Conservation (phyloP, 2,113 vertebrate genomes). For the Morone saxatilis region DNA sequence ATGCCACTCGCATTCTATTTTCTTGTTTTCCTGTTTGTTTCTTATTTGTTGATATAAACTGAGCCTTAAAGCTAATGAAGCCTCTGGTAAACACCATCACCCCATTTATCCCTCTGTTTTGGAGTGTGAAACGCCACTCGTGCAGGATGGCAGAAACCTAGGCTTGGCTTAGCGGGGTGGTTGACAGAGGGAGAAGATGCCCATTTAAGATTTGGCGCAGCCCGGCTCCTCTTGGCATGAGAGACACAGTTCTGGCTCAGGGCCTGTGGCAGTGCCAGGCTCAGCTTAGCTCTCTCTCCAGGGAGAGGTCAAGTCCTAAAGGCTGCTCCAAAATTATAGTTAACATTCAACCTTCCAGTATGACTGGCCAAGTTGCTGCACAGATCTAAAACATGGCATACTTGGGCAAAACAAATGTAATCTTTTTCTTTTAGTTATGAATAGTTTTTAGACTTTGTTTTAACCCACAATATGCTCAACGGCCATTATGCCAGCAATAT, state of each 20-base stretch:
- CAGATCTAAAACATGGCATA: neutral
- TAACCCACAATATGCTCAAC: neutral
- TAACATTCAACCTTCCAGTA: slow-evolving; percentile 48
- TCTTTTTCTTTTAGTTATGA: neutral
- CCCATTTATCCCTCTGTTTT: slow-evolving; percentile 19
- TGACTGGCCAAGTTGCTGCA: neutral
- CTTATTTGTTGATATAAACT: slow-evolving; percentile 9
- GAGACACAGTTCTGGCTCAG: slow-evolving; percentile 41
- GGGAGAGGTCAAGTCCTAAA: slow-evolving; percentile 65
- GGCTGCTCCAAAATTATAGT: slow-evolving; percentile 57
- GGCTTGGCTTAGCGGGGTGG: slow-evolving; percentile 43
- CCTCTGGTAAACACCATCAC: neutral
- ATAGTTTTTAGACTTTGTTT: neutral
- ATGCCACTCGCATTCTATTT: neutral
- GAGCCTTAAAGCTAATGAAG: neutral
- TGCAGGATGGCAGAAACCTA: slow-evolving; percentile 46
- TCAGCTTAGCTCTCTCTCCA: slow-evolving; percentile 67
- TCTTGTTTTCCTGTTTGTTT: neutral
- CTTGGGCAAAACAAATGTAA: neutral
- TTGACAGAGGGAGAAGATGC: slow-evolving; percentile 64
- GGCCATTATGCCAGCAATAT: slow-evolving; percentile 1
- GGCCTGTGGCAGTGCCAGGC: slow-evolving; percentile 65
- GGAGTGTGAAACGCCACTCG: slow-evolving; percentile 35
- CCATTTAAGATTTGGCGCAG: slow-evolving; percentile 75
- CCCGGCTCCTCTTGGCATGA: slow-evolving; percentile 52